Evolutionary conservation across 2,888 invertebrate species (phyloP), one percentile per base, ranked within the genome.

Genomic region (Adelognathus sp.): DNA sequence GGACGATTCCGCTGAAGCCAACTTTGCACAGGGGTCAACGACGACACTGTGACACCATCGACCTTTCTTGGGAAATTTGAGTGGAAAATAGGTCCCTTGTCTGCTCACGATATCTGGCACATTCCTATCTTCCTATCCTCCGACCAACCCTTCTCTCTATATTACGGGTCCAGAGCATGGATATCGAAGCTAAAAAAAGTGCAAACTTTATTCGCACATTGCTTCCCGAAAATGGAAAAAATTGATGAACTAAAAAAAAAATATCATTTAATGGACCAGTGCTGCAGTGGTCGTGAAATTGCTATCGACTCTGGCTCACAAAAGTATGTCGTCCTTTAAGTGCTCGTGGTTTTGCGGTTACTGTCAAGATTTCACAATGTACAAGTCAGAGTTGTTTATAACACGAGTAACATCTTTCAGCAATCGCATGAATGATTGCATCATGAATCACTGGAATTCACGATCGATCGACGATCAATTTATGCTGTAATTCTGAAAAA

Each of bases 51-150:
- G 50, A 50, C 24, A 31, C 36, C 41, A 69, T 63, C 69, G 44
- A 67, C 52, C 24, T 29, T 56, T 52, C 29, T n/a, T 67, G 31
- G 31, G 29, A 39, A 60, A 74, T 74, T 67, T 74, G 52, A 67
- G 67, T 74, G 31, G 41, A 7, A 44, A 29, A 36, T 39, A 52
- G 29, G 29, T 27, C 29, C 31, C 29, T 21, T 74, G 60, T 46
- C 24, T 56, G 29, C 31, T 27, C 14, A 16, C 50, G 41, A 24
- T 18, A 27, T 14, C 36, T n/a, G n/a, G n/a, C 24, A n/a, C n/a
- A n/a, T n/a, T n/a, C 24, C 39, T 54, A 33, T 54, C 24, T 69
- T 44, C n/a, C n/a, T n/a, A 27, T 16, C 14, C 31, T 31, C 29
- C 29, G 1, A 21, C 29, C 16, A n/a, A n/a, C n/a, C n/a, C n/a